phyloP scores from a whole-genome alignment of 2,888 invertebrate species.

The Acanthosepion esculentum region DNA sequence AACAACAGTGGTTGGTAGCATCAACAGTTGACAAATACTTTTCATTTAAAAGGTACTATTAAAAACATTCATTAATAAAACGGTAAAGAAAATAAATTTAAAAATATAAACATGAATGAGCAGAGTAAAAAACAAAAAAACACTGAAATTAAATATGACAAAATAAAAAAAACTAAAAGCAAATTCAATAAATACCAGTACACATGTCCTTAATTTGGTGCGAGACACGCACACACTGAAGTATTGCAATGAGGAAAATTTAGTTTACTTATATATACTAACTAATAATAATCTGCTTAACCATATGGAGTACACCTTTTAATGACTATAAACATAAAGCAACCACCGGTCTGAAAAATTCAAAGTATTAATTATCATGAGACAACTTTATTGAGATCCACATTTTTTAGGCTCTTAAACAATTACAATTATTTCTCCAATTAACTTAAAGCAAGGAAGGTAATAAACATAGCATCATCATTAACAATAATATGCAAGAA shows the following conservation, averaged over 20 bases:
- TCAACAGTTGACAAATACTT: constrained; percentile 12
- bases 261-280: no score
- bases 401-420: no score
- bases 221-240: background rate
- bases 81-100: no score
- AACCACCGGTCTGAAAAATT: background rate
- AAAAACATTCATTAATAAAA: no score
- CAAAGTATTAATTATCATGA: background rate
- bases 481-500: background rate
- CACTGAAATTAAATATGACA: background rate
- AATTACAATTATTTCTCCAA: no score
- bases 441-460: no score
- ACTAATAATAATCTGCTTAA: no score
- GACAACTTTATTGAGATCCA: no score
- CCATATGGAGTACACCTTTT: background rate
- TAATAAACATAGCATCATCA: background rate
- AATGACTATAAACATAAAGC: background rate
- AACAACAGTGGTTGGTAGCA: background rate
- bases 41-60: background rate
- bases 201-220: background rate
- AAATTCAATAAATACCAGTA: background rate
- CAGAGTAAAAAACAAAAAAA: background rate
- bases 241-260: background rate
- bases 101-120: background rate
- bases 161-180: background rate